phyloP scores from a whole-genome alignment of 2,113 vertebrate genomes.

The Benitochromis conjunctus region DNA sequence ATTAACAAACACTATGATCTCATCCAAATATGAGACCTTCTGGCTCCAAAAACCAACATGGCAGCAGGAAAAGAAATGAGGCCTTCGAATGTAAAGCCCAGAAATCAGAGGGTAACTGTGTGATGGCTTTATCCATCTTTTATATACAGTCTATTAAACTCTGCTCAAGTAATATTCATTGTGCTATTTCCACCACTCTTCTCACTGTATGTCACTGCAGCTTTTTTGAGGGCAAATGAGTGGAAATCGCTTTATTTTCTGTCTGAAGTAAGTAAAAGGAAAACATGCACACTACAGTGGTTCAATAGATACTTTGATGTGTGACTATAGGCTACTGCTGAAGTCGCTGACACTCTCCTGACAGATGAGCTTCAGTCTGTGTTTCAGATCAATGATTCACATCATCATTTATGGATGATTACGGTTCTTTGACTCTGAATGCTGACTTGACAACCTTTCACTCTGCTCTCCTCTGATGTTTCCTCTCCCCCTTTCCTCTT shows the following conservation, averaged over 20 bases:
- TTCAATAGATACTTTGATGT: slow-evolving; percentile 8
- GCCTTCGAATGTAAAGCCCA: neutral
- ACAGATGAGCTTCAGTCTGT: slow-evolving; percentile 36
- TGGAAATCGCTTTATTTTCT: neutral
- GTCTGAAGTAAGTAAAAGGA: neutral
- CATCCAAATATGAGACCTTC: neutral
- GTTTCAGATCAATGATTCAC: slow-evolving; percentile 46
- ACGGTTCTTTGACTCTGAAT: slow-evolving; percentile 13
- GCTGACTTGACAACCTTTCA: slow-evolving; percentile 33
- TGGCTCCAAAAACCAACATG: neutral
- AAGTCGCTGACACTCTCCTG: slow-evolving; percentile 24
- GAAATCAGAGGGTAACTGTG: neutral
- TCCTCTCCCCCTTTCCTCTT: neutral
- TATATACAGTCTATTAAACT: neutral
- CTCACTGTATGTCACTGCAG: neutral
- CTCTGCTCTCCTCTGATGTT: neutral
- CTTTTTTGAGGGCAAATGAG: neutral
- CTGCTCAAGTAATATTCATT: neutral
- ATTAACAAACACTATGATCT: neutral
- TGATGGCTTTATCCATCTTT: neutral
- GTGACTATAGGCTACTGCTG: slow-evolving; percentile 7
- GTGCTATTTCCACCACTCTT: neutral
- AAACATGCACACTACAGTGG: neutral
- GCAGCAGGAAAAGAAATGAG: neutral
- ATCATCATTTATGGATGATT: slow-evolving; percentile 61